phyloP scores from a whole-genome alignment of 2,797 vertebrate species.

The Falco concolor region DNA sequence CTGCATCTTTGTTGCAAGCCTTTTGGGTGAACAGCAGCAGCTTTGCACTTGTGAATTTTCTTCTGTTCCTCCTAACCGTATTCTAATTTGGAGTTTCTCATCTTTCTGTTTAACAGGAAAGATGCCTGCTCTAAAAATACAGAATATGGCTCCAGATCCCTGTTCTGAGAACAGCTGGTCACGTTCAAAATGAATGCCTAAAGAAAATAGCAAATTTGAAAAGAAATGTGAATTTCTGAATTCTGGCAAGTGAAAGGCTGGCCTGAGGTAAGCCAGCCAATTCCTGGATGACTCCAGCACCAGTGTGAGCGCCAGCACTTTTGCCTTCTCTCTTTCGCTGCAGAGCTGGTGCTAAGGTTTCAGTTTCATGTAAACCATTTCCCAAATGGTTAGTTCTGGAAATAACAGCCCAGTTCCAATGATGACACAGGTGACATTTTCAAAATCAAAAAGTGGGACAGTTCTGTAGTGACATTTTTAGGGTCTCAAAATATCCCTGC shows the following conservation, averaged over 20 bases:
- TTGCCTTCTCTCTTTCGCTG: conserved; percentile 37
- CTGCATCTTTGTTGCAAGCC: neutral
- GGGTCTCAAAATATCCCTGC: conserved; percentile 62
- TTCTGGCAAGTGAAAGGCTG: conserved; percentile 46
- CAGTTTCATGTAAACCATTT: conserved; percentile 32
- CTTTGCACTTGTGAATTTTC: conserved; percentile 44
- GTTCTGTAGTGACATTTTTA: conserved; percentile 62
- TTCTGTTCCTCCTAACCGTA: conserved; percentile 43
- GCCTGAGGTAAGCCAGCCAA: conserved; percentile 57
- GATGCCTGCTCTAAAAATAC: conserved; percentile 67
- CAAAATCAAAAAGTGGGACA: conserved; percentile 64
- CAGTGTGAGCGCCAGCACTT: conserved; percentile 34
- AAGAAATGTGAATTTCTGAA: conserved; percentile 53
- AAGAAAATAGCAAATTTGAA: conserved; percentile 64
- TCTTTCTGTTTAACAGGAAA: conserved; percentile 64
- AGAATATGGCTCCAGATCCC: conserved; percentile 60
- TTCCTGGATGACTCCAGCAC: conserved; percentile 50
- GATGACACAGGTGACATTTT: conserved; percentile 69
- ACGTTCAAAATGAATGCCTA: conserved; percentile 64
- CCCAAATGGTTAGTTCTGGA: conserved; percentile 64
- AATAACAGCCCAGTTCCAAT: conserved; percentile 59
- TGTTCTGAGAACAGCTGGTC: conserved; percentile 67
- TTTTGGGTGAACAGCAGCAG: conserved; percentile 53
- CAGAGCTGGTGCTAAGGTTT: conserved; percentile 63
- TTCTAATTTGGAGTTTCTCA: conserved; percentile 66